A percentile compares a stretch with the other conserved stretches of the same genome.
Evolutionary conservation across 2,113 vertebrate species (phyloP).

Genomic region (Lepus americanus): DNA sequence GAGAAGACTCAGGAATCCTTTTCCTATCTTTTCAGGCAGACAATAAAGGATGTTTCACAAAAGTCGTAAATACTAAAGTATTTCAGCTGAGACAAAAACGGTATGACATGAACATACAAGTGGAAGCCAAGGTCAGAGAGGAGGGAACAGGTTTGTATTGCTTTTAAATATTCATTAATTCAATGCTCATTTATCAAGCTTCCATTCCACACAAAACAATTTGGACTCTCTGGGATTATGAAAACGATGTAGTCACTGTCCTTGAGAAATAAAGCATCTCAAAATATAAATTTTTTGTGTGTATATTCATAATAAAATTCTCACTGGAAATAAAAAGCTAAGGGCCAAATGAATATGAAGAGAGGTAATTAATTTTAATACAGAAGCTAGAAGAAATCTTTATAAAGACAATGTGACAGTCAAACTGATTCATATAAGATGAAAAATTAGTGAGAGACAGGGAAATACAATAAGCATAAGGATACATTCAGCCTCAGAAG

Average conservation of each 20-base stretch:
- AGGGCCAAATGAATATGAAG: neutral
- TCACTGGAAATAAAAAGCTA: neutral
- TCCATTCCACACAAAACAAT: neutral
- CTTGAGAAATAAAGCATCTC: neutral
- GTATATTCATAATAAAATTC: neutral
- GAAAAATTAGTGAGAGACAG: neutral
- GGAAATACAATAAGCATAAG: neutral
- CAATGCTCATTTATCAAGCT: neutral
- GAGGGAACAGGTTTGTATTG: slow-evolving; percentile 87
- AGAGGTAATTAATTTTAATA: neutral
- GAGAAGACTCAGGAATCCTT: neutral
- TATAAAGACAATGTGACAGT: neutral
- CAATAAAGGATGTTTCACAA: slow-evolving; percentile 82
- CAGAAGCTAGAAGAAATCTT: neutral
- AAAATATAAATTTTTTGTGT: neutral
- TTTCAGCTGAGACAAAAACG: slow-evolving; percentile 82
- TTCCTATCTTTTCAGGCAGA: slow-evolving; percentile 84
- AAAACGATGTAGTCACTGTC: neutral
- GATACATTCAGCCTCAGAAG: neutral
- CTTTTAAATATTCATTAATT: neutral
- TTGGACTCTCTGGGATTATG: neutral
- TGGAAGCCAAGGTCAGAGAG: slow-evolving; percentile 86
- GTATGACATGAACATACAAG: slow-evolving; percentile 81
- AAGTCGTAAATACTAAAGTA: slow-evolving; percentile 78
- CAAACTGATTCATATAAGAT: neutral